Percentiles rank a stretch among this genome's conserved stretches.
phyloP scores from a whole-genome alignment of 2,113 vertebrate species.

The Paradoxurus hermaphroditus region DNA sequence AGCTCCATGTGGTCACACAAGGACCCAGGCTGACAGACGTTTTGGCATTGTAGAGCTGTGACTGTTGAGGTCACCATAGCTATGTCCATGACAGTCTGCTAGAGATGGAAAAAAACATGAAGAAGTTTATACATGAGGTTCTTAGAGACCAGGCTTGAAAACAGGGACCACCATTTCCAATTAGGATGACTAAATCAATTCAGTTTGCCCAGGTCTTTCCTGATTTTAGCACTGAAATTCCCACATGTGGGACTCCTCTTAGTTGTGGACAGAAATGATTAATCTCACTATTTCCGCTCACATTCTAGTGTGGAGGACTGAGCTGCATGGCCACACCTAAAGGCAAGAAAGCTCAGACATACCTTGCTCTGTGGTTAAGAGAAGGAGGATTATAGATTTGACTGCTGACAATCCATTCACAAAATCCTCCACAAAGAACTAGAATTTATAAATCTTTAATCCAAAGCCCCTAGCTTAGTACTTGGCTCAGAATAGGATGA shows the following conservation, averaged over 20 bases:
- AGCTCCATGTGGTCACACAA: not conserved
- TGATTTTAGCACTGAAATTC: not conserved
- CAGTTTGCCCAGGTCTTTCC: not conserved
- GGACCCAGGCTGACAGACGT: fast-evolving
- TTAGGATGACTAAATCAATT: not conserved
- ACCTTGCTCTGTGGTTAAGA: not conserved
- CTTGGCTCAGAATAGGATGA: not conserved
- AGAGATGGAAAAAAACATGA: not conserved
- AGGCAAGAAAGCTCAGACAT: not conserved
- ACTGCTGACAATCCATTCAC: not conserved
- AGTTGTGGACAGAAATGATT: not conserved
- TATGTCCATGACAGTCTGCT: not conserved
- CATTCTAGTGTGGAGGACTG: not conserved
- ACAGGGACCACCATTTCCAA: not conserved
- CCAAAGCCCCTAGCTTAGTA: not conserved
- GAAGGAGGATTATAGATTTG: not conserved
- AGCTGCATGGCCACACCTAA: not conserved
- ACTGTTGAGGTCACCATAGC: not conserved
- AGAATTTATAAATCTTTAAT: not conserved
- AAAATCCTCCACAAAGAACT: not conserved
- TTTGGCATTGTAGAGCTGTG: not conserved
- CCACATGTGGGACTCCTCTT: fast-evolving
- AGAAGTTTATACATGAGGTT: not conserved
- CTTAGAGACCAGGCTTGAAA: not conserved
- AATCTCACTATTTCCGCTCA: not conserved